Evolutionary conservation across 2,113 vertebrate species (phyloP), one percentile per base, ranked within the genome.

Genomic region (Apteryx mantelli): DNA sequence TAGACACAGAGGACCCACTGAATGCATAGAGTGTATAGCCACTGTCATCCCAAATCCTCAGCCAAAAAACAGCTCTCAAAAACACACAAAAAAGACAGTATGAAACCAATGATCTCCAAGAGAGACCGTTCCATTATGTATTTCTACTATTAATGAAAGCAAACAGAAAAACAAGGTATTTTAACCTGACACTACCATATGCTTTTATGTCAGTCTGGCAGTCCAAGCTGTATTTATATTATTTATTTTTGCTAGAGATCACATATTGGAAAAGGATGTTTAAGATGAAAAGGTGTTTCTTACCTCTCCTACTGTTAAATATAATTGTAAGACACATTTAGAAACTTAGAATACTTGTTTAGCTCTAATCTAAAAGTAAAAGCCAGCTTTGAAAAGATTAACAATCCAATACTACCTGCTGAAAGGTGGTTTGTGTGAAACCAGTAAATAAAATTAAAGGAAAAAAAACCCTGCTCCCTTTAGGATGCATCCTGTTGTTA

Each of bases 81-180:
- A 75, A 71, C 21, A 71, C 30, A 20, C 42, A 42, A 60, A 36
- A 80, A 92, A 21, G 25, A n/a, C 7, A 68, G 30, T 1, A 60
- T 7, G 24, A 92, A 89, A 16, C 25, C 28, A 61, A 38, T 7
- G 15, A 50, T 74, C 25, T 92, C 65, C 38, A 84, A 64, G 19
- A 88, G 3, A 76, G 16, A 55, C 48, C 30, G 25, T 63, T 88
- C 26, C 25, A 70, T 82, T 78, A 85, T 4, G 1, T 58, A 50
- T 71, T 91, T 84, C 42, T 86, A 19, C 48, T 79, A 13, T 32
- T 76, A 65, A 92, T 84, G 52, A 85, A 95, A 79, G 7, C 38
- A 81, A 95, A 91, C 9, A 75, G 60, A 80, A 94, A 89, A 93
- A 71, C 32, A 79, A 82, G 74, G 42, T 25, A 44, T 94, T 92